Evolutionary conservation across 2,113 vertebrate genomes (phyloP).

Genomic region (Climacteris rufus): DNA sequence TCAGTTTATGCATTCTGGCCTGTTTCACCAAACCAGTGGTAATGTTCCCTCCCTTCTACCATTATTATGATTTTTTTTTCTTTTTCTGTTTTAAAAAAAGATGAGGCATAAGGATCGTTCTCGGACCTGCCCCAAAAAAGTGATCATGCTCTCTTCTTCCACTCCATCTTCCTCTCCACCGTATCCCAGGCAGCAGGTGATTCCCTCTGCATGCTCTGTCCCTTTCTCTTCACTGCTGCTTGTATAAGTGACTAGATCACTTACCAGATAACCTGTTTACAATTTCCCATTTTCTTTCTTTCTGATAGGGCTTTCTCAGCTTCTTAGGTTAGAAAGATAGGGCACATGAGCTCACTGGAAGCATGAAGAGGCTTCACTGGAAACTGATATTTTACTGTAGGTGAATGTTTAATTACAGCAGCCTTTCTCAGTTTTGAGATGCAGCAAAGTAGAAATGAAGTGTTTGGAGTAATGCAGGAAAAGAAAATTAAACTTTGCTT

Average conservation of each 20-base stretch:
- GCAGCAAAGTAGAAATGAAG: neutral
- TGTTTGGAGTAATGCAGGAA: neutral
- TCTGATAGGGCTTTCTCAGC: neutral
- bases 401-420: neutral
- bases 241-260: neutral
- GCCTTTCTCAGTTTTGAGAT: neutral
- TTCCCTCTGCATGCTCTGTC: slow-evolving; percentile 68
- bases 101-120: slow-evolving; percentile 78
- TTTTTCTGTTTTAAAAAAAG: slow-evolving; percentile 75
- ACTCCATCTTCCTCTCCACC: slow-evolving; percentile 78
- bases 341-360: neutral
- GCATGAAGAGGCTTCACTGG: neutral
- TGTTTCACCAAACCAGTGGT: neutral
- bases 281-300: neutral
- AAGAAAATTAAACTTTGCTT: neutral
- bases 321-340: neutral
- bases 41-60: neutral
- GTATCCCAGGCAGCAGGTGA: slow-evolving; percentile 86
- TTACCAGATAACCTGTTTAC: neutral
- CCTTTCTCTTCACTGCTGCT: slow-evolving; percentile 25
- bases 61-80: slow-evolving; percentile 29
- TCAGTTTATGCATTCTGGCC: neutral
- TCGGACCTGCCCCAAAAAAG: slow-evolving; percentile 98
- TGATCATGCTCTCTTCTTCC: slow-evolving; percentile 89
- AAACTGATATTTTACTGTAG: neutral